Conservation (phyloP, 2,888 invertebrate genomes). For the Danaus chrysippus region DNA sequence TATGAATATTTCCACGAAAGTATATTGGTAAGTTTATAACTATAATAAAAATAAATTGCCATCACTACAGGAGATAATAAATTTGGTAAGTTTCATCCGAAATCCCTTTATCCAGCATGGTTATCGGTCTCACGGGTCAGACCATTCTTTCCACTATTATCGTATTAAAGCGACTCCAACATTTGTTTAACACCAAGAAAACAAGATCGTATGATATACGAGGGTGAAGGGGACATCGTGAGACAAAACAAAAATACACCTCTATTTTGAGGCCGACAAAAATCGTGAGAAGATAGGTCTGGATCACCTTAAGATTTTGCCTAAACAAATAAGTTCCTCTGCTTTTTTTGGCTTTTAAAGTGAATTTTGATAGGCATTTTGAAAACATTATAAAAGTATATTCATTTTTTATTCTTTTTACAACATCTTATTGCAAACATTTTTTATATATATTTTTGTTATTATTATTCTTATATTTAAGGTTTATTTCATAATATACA, state of each 20-base stretch:
- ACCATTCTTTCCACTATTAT: conserved; percentile 30
- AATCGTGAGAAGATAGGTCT: not conserved
- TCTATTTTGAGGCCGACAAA: not conserved
- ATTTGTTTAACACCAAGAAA: conserved; percentile 37
- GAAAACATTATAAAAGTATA: too few relatives aligned
- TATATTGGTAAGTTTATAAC: not conserved
- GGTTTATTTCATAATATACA: conserved; percentile 15
- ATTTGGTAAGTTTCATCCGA: conserved; percentile 13
- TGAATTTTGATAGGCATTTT: too few relatives aligned
- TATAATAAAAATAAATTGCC: not conserved
- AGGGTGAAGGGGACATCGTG: conserved; percentile 32
- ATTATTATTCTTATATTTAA: too few relatives aligned
- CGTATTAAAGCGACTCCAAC: conserved; percentile 27
- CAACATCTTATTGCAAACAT: too few relatives aligned
- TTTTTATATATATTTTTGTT: too few relatives aligned
- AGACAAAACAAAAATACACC: conserved; percentile 29
- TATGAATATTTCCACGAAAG: not conserved
- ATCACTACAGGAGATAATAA: conserved; percentile 9
- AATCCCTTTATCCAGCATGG: conserved; percentile 14
- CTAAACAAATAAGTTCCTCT: too few relatives aligned
- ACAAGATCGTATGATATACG: conserved; percentile 38
- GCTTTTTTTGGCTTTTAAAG: too few relatives aligned
- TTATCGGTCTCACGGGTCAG: conserved; percentile 4
- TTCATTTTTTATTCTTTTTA: too few relatives aligned
- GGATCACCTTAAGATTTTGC: not conserved